phyloP scores from a whole-genome alignment of 2,797 vertebrate genomes.

The Rachycentron canadum region DNA sequence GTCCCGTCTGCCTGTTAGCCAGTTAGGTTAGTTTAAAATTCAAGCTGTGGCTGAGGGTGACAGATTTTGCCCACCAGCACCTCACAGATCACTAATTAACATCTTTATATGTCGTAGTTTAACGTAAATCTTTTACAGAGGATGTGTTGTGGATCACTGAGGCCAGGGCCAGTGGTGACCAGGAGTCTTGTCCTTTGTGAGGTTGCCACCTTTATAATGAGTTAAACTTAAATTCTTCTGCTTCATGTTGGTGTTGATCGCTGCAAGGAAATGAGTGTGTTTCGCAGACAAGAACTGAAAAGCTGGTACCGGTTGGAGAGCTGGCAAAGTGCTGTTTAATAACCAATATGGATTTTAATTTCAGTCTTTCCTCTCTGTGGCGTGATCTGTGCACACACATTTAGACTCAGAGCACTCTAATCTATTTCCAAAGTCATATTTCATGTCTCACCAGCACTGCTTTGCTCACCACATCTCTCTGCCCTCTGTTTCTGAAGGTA shows the following conservation, averaged over 20 bases:
- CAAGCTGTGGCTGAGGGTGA: not conserved
- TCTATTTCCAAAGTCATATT: not conserved
- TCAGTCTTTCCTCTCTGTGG: not conserved
- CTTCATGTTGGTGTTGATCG: not conserved
- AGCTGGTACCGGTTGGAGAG: not conserved
- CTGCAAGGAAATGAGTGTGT: not conserved
- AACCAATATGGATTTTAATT: not conserved
- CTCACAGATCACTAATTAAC: no score
- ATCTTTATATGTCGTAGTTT: not conserved
- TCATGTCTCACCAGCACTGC: not conserved
- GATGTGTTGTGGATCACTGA: not conserved
- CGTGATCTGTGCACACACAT: not conserved
- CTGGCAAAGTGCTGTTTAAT: not conserved
- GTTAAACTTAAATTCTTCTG: no score
- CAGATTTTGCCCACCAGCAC: no score
- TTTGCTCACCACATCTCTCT: not conserved
- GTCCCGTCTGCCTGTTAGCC: not conserved
- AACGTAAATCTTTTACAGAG: not conserved
- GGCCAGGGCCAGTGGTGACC: not conserved
- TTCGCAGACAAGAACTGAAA: not conserved
- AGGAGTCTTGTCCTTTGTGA: not conserved
- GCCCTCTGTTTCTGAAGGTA: slow-evolving; percentile 81
- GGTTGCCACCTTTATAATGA: no score
- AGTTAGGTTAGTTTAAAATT: not conserved
- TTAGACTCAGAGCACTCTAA: not conserved